These are phyloP conservation scores for Berghia stephanieae DNA, from an alignment of 1,140 invertebrate genomes.

Conservation along the genomic window DNA sequence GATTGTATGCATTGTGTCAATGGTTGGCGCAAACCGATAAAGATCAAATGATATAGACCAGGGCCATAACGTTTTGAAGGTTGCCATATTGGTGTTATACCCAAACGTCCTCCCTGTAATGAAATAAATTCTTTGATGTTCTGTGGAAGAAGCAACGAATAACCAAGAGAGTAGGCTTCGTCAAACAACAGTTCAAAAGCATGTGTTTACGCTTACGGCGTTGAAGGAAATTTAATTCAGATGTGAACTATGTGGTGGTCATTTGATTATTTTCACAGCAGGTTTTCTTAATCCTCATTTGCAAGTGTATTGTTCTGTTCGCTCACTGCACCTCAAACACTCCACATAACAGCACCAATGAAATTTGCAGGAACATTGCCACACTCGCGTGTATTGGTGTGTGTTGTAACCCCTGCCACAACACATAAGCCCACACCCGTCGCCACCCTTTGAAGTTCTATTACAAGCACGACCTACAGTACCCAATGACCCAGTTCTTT, in stretches of 20 bases:
- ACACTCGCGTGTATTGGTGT: constrained; percentile 62
- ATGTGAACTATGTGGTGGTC: not conserved
- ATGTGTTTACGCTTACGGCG: not conserved
- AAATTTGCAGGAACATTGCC: constrained; percentile 70
- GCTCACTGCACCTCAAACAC: constrained; percentile 66
- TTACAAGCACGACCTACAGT: constrained; percentile 68
- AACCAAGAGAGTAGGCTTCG: not conserved
- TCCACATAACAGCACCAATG: constrained; percentile 70
- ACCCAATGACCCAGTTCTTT: constrained; percentile 64
- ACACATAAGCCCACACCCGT: constrained; percentile 70
- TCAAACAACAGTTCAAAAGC: not conserved
- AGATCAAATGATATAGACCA: too few species aligned
- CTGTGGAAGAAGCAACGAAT: not conserved
- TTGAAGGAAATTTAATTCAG: not conserved
- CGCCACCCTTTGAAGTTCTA: constrained; percentile 60
- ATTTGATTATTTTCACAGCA: not conserved
- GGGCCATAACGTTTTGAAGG: too few species aligned
- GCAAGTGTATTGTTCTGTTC: constrained; percentile 66
- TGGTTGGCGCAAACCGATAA: too few species aligned
- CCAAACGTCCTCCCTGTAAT: constrained; percentile 5
- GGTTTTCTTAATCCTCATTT: constrained; percentile 51
- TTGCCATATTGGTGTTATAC: too few species aligned
- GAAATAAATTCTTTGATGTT: not conserved
- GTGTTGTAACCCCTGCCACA: constrained; percentile 71
- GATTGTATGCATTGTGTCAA: too few species aligned